Evolutionary conservation across 2,888 invertebrate genomes (phyloP).

Genomic region (Pollenia angustigena): DNA sequence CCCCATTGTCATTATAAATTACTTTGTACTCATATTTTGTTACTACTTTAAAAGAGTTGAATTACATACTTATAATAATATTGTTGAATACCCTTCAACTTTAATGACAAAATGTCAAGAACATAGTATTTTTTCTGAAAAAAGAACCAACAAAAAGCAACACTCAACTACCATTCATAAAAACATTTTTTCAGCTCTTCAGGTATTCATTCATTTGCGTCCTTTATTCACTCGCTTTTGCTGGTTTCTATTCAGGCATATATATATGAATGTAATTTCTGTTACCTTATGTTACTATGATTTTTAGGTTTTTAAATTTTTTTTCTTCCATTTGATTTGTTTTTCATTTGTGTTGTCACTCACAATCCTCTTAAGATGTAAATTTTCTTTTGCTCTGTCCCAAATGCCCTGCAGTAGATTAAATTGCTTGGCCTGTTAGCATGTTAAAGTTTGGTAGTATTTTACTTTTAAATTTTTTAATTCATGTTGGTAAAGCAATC

Average conservation of each 20-base stretch:
- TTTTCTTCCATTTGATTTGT: conserved; percentile 24
- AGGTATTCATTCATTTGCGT: background rate
- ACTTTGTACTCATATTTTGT: too few species aligned
- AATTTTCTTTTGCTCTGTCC: conserved; percentile 19
- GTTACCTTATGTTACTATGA: conserved; percentile 45
- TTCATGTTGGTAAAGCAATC: background rate
- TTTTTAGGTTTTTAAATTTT: conserved; percentile 22
- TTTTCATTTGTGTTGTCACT: background rate
- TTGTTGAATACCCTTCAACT: too few species aligned
- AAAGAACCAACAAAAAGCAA: too few species aligned
- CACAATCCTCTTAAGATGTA: conserved; percentile 9
- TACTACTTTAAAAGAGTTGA: too few species aligned
- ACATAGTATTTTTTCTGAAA: too few species aligned
- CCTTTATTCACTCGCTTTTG: background rate
- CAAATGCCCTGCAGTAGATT: conserved; percentile 41
- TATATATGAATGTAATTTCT: background rate
- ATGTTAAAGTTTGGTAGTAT: background rate
- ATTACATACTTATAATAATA: too few species aligned
- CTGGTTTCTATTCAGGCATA: conserved; percentile 14
- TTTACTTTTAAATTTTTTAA: background rate
- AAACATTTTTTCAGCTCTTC: background rate
- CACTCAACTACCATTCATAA: background rate
- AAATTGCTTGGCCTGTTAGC: background rate
- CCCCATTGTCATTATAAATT: too few species aligned
- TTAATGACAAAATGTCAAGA: too few species aligned